A percentile compares a stretch with the other conserved stretches of the same genome.
These are phyloP conservation scores for Halichoeres trimaculatus DNA, from an alignment of 2,113 vertebrate genomes.

Conservation along the genomic window DNA sequence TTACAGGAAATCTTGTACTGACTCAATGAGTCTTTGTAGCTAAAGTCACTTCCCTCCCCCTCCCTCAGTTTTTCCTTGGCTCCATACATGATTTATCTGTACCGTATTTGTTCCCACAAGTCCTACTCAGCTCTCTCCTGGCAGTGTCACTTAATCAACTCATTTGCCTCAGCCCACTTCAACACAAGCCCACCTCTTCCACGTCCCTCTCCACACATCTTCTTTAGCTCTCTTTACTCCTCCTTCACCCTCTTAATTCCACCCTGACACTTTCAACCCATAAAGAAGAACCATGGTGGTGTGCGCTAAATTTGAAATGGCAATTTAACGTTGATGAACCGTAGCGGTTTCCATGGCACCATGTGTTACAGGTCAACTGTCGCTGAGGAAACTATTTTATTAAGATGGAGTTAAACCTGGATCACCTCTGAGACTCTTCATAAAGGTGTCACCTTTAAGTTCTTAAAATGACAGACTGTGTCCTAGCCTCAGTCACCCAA, in stretches of 20 bases:
- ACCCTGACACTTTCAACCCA: slow-evolving; percentile 61
- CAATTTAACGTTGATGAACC: slow-evolving; percentile 73
- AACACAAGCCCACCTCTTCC: neutral
- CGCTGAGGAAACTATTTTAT: slow-evolving; percentile 68
- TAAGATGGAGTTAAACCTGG: slow-evolving; percentile 67
- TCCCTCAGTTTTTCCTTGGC: slow-evolving; percentile 55
- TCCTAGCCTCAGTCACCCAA: slow-evolving; percentile 35
- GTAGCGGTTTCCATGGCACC: slow-evolving; percentile 46
- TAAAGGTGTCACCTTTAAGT: slow-evolving; percentile 65
- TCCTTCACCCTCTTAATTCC: slow-evolving; percentile 50
- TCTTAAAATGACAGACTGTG: slow-evolving; percentile 68
- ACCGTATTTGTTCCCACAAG: slow-evolving; percentile 70
- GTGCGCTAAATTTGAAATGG: slow-evolving; percentile 65
- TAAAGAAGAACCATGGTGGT: slow-evolving; percentile 59
- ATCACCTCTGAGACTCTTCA: slow-evolving; percentile 64
- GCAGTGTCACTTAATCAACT: slow-evolving; percentile 74
- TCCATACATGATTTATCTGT: slow-evolving; percentile 72
- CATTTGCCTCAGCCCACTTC: slow-evolving; percentile 59
- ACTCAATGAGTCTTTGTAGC: slow-evolving; percentile 21
- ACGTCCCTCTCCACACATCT: slow-evolving; percentile 2
- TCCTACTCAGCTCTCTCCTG: slow-evolving; percentile 62
- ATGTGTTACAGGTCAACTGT: slow-evolving; percentile 73
- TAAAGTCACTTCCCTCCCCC: slow-evolving; percentile 34
- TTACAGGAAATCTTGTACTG: slow-evolving; percentile 22
- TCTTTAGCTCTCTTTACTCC: slow-evolving; percentile 29